Conservation (phyloP, 1,140 invertebrate species). For the Drosophila burlai region DNA sequence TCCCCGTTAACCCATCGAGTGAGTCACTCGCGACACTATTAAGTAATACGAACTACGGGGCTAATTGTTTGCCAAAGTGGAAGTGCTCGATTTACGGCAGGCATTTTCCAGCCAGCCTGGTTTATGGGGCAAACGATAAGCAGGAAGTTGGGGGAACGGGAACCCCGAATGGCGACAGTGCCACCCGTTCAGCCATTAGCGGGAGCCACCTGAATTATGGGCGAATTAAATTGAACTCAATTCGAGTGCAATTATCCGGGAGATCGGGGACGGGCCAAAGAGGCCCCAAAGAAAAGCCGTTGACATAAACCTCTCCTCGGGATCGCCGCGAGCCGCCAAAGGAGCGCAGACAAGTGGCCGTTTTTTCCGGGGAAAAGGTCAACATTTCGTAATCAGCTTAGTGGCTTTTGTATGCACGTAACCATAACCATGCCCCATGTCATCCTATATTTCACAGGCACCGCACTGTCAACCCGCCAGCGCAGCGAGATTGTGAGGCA, state of each 20-base stretch:
- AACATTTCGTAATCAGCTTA: constrained; percentile 81
- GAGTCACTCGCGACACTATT: constrained; percentile 27
- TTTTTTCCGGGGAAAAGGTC: constrained; percentile 65
- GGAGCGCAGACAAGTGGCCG: constrained; percentile 71
- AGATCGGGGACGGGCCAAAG: neutral
- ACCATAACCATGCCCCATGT: constrained; percentile 78
- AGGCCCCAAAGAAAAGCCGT: constrained; percentile 32
- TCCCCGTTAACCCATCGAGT: neutral
- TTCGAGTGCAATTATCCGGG: constrained; percentile 57
- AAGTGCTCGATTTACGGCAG: constrained; percentile 41
- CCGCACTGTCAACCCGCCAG: constrained; percentile 66
- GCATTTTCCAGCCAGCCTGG: constrained; percentile 25
- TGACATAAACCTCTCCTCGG: constrained; percentile 75
- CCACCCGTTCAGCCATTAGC: constrained; percentile 45
- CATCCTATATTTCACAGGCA: constrained; percentile 77
- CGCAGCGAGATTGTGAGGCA: constrained; percentile 50
- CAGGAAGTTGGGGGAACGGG: constrained; percentile 33
- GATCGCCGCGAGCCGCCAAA: constrained; percentile 62
- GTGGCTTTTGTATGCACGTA: constrained; percentile 75
- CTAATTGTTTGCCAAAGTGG: constrained; percentile 28
- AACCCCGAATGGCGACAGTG: constrained; percentile 11
- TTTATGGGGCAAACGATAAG: constrained; percentile 47
- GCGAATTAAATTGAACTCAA: constrained; percentile 56
- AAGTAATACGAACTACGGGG: constrained; percentile 18
- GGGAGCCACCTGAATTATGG: constrained; percentile 49